These are phyloP conservation scores for Anastrepha ludens DNA, from an alignment of 1,140 invertebrate genomes.

Conservation along the genomic window DNA sequence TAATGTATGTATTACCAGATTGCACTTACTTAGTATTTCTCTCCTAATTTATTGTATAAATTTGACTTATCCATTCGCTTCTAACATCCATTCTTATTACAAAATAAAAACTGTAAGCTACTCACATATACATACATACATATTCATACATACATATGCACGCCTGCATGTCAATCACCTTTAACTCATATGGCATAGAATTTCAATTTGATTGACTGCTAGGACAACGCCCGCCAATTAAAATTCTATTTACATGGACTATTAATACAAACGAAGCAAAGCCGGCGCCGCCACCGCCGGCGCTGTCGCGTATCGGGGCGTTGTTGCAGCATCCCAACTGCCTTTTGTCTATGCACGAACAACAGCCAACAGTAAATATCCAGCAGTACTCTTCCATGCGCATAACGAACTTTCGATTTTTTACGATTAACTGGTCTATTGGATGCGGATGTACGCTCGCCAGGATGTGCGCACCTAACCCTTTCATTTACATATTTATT, in stretches of 20 bases:
- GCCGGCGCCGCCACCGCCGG: neutral
- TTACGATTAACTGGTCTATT: slow-evolving; percentile 23
- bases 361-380: neutral
- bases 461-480: slow-evolving; percentile 42
- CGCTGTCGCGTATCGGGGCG: neutral
- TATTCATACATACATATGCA: neutral
- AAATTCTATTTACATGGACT: slow-evolving; percentile 47
- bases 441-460: slow-evolving; percentile 15
- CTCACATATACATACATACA: neutral
- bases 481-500: slow-evolving; percentile 26
- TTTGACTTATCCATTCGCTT: too few relatives aligned
- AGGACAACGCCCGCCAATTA: slow-evolving; percentile 39
- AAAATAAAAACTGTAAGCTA: too few relatives aligned
- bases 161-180: neutral
- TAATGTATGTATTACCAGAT: too few relatives aligned
- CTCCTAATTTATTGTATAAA: too few relatives aligned
- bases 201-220: slow-evolving; percentile 45
- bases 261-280: neutral
- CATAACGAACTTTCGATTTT: slow-evolving; percentile 37
- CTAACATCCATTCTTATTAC: too few relatives aligned
- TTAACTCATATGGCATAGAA: neutral
- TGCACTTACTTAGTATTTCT: too few relatives aligned
- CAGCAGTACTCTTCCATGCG: neutral
- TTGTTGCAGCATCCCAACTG: slow-evolving; percentile 47
- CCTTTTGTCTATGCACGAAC: slow-evolving; percentile 37